Conservation (phyloP, 2,113 vertebrate genomes). For the Callipepla californica region DNA sequence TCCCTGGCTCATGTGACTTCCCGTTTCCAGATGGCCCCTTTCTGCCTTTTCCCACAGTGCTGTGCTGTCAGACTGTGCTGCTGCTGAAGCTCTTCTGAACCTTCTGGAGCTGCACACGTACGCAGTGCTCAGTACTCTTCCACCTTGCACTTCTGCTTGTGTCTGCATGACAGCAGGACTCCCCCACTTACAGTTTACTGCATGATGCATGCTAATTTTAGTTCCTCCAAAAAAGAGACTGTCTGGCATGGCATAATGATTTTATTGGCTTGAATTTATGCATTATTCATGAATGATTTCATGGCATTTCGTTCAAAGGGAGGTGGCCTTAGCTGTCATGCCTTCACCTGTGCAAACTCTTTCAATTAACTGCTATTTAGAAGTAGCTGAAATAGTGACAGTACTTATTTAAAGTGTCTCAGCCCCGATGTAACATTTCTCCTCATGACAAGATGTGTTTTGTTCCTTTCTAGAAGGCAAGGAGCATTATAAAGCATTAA, state of each 20-base stretch:
- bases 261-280: neutral
- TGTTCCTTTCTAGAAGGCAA: neutral
- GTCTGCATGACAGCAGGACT: neutral
- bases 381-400: neutral
- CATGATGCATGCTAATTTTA: neutral
- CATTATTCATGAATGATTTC: neutral
- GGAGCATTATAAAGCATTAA: neutral
- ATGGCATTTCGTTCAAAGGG: neutral
- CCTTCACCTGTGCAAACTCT: neutral
- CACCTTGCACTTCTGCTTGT: neutral
- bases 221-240: neutral
- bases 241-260: neutral
- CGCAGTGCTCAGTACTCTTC: neutral
- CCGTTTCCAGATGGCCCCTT: neutral
- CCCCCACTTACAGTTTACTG: neutral
- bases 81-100: neutral
- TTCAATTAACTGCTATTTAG: neutral
- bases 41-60: neutral
- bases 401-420: neutral
- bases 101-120: neutral
- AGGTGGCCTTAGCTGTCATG: neutral
- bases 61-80: neutral
- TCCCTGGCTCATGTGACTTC: neutral
- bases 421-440: neutral
- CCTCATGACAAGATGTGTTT: neutral